These are phyloP conservation scores for Drosophila austrosaltans DNA, from an alignment of 2,888 invertebrate species.

Conservation along the genomic window DNA sequence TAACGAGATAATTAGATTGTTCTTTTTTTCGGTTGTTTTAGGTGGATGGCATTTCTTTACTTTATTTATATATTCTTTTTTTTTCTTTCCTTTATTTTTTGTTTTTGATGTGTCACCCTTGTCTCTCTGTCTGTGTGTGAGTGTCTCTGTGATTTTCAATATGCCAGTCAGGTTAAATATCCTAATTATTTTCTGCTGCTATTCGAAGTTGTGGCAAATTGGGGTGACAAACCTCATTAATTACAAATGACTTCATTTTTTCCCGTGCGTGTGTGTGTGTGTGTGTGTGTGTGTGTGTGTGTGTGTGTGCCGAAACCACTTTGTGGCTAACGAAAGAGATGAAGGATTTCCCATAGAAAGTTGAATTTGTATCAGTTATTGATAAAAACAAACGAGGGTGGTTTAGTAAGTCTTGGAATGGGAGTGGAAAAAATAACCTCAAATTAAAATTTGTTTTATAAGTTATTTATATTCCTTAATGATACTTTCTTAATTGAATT, in stretches of 20 bases:
- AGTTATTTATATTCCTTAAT: too few relatives aligned
- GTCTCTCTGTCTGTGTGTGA: conserved; percentile 38
- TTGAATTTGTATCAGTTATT: not conserved
- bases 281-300: conserved; percentile 21
- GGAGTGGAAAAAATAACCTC: too few relatives aligned
- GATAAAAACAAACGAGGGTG: too few relatives aligned
- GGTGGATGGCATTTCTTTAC: conserved; percentile 50
- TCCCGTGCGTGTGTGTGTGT: conserved; percentile 43
- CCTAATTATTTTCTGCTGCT: conserved; percentile 27
- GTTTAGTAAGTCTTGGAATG: too few relatives aligned
- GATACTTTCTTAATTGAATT: too few relatives aligned
- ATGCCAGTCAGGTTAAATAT: conserved; percentile 49
- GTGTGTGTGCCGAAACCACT: conserved; percentile 19
- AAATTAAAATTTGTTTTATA: too few relatives aligned
- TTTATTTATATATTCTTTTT: conserved; percentile 24
- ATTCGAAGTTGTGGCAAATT: conserved; percentile 72
- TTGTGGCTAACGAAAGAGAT: conserved; percentile 15
- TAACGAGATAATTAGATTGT: conserved; percentile 81
- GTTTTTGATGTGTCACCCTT: conserved; percentile 44
- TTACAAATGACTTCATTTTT: conserved; percentile 78
- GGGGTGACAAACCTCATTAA: conserved; percentile 80
- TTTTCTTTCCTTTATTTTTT: conserved; percentile 32
- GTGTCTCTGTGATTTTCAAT: conserved; percentile 66
- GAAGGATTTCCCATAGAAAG: not conserved
- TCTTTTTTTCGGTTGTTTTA: conserved; percentile 51